These are phyloP conservation scores for Eudemis profundana DNA, from an alignment of 2,888 invertebrate species.

Conservation along the genomic window DNA sequence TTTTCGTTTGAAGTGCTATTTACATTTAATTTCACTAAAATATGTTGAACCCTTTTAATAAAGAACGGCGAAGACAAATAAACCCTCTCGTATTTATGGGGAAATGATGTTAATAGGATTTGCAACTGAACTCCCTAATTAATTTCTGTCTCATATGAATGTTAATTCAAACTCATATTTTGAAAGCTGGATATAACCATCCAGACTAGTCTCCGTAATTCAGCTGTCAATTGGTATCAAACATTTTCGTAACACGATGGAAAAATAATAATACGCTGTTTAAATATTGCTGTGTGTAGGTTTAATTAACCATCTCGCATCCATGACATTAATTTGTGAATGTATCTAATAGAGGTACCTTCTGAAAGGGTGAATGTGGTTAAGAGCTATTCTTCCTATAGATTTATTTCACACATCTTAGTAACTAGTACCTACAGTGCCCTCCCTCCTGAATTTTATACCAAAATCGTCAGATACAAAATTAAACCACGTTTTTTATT, in stretches of 20 bases:
- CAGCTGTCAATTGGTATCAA: background rate
- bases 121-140: too few species aligned
- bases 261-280: too few species aligned
- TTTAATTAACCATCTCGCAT: too few species aligned
- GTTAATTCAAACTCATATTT: too few species aligned
- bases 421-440: too few species aligned
- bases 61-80: slow-evolving; percentile 1
- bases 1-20: slow-evolving; percentile 12
- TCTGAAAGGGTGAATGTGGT: too few species aligned
- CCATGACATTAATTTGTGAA: too few species aligned
- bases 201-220: background rate
- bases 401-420: background rate
- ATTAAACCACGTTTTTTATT: background rate
- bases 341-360: too few species aligned
- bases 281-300: too few species aligned
- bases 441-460: background rate
- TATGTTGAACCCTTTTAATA: background rate
- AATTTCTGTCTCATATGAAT: too few species aligned
- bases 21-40: slow-evolving; percentile 15
- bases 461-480: background rate
- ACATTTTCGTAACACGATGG: background rate
- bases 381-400: too few species aligned
- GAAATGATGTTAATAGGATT: background rate
- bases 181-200: too few species aligned
- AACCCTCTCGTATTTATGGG: background rate